These are phyloP conservation scores for Microtus richardsoni DNA, from an alignment of 2,113 vertebrate species.

Conservation along the genomic window DNA sequence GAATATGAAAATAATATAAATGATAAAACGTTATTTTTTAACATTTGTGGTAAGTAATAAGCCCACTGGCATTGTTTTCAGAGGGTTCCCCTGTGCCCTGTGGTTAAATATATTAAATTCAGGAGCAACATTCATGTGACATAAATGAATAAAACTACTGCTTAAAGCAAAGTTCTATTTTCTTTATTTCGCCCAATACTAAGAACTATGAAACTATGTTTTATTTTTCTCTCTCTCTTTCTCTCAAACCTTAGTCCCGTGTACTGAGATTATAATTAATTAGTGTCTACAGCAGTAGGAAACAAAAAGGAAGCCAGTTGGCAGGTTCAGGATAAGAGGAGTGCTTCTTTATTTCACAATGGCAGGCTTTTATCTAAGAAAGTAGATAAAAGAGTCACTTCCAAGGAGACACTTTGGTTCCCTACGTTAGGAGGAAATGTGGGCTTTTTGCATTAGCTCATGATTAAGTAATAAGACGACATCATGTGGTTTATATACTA, in stretches of 20 bases:
- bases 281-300: not conserved
- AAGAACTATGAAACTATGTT: conserved; percentile 50
- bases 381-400: conserved; percentile 50
- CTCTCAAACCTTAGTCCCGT: conserved; percentile 43
- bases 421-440: conserved; percentile 34
- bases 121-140: not conserved
- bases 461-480: conserved; percentile 72
- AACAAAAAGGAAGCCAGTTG: not conserved
- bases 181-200: not conserved
- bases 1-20: conserved; percentile 73
- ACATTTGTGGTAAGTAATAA: conserved; percentile 76
- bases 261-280: conserved; percentile 68
- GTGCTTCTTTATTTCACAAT: conserved; percentile 16
- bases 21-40: conserved; percentile 72
- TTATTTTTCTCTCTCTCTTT: not conserved
- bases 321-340: not conserved
- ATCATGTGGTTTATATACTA: conserved; percentile 33
- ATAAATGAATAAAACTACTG: not conserved
- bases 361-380: not conserved
- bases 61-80: conserved; percentile 66
- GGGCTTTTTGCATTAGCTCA: conserved; percentile 38
- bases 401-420: conserved; percentile 32
- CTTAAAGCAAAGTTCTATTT: not conserved
- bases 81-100: not conserved
- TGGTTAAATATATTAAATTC: not conserved